Evolutionary conservation across 2,888 invertebrate genomes (phyloP), one percentile per base, ranked within the genome.

Genomic region (Agrotis exclamationis): DNA sequence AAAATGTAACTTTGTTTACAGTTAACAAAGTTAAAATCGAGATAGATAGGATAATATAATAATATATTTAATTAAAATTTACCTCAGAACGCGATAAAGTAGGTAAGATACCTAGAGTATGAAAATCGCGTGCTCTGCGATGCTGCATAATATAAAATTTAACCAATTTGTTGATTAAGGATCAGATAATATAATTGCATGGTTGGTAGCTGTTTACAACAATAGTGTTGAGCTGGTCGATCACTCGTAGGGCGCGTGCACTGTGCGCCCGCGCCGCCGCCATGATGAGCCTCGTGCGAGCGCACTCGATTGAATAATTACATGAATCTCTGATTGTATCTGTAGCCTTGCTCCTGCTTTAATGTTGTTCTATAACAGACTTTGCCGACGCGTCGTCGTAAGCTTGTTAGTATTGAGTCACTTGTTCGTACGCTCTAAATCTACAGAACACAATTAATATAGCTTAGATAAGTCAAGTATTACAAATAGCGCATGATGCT

Each of bases 231-330:
- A 74, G 72, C 80, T 79, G 79, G 74, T 76, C 86, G 88, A 88
- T 92, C 93, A 94, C 92, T 90, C 91, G 88, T 86, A 80, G 83
- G 85, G 84, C 91, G 92, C 93, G 93, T 94, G 94, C 89, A 81
- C 74, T 57, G 74, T 47, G 80, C 71, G 78, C 66, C 62, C 78
- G 80, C 70, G 70, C 72, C 51, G 78, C 63, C 39, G 89, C 88
- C 57, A 79, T 50, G 79, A 79, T 56, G 82, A 76, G 73, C 71
- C 76, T 80, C 86, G 94, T 94, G 90, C 94, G 90, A 85, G 88
- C 88, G 93, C 92, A 95, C 95, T 94, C 90, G 90, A 95, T 95
- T 95, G 93, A 85, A 94, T 94, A 93, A 95, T 95, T 91, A 93
- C 92, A 89, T 91, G 89, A 90, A 92, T 92, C 92, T 92, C 86